These are phyloP conservation scores for Diorhabda sublineata DNA, from an alignment of 1,140 invertebrate species.

Conservation along the genomic window DNA sequence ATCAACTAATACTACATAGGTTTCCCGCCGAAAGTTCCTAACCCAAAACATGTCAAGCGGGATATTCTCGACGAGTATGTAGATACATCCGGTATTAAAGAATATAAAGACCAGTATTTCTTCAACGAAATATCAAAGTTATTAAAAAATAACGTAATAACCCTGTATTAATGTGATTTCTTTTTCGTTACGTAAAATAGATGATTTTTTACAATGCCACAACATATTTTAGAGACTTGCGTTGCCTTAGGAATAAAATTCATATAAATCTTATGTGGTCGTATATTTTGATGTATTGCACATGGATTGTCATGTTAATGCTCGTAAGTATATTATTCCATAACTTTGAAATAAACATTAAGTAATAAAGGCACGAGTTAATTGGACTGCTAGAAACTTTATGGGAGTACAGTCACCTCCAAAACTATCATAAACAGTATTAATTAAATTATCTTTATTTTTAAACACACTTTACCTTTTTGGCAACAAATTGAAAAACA, in stretches of 20 bases:
- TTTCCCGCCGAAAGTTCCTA: too few relatives aligned
- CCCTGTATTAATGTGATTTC: too few relatives aligned
- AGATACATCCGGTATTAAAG: neutral
- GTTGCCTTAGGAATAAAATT: conserved; percentile 87
- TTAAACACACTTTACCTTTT: too few relatives aligned
- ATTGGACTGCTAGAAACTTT: too few relatives aligned
- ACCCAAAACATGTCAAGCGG: neutral
- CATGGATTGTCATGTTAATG: conserved; percentile 36
- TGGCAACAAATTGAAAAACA: too few relatives aligned
- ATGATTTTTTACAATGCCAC: neutral
- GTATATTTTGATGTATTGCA: conserved; percentile 43
- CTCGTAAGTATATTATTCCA: conserved; percentile 25
- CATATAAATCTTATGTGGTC: conserved; percentile 86
- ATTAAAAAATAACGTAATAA: neutral
- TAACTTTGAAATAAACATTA: neutral
- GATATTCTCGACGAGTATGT: neutral
- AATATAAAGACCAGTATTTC: neutral
- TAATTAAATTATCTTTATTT: too few relatives aligned
- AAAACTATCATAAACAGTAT: too few relatives aligned
- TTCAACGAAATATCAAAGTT: neutral
- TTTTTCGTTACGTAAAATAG: neutral
- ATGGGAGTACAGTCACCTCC: too few relatives aligned
- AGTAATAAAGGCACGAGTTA: too few relatives aligned
- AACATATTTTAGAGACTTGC: conserved; percentile 75
- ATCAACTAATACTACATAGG: too few relatives aligned